Percentiles rank a stretch among this genome's conserved stretches.
Conservation (phyloP, 35 echinoderm and acorn worm genomes). For the Apostichopus californicus region DNA sequence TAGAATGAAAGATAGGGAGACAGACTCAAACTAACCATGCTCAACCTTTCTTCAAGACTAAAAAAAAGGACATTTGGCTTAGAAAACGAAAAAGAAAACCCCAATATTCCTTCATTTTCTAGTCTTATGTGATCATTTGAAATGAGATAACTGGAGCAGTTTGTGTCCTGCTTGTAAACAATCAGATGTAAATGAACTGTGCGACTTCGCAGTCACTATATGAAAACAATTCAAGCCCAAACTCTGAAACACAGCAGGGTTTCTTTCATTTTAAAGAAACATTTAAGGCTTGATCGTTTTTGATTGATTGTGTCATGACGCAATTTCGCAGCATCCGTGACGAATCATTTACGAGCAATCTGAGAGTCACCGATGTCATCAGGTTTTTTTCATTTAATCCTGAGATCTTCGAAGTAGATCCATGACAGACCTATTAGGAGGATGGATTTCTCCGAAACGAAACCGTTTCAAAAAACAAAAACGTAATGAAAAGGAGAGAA, state of each 20-base stretch:
- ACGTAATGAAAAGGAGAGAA: too few species aligned
- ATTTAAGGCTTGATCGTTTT: neutral
- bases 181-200: neutral
- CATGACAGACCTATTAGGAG: constrained; percentile 6
- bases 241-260: neutral
- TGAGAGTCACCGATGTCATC: neutral
- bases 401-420: neutral
- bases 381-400: neutral
- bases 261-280: neutral
- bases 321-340: constrained; percentile 17
- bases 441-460: neutral
- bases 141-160: neutral
- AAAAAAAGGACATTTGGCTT: too few species aligned
- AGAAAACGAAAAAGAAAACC: too few species aligned
- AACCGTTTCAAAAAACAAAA: too few species aligned
- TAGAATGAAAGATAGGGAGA: too few species aligned
- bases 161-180: neutral
- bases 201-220: neutral
- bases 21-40: too few species aligned
- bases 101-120: too few species aligned
- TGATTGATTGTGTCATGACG: constrained; percentile 8
- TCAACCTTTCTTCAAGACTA: too few species aligned
- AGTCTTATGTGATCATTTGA: neutral
- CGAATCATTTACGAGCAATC: constrained; percentile 5
- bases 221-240: constrained; percentile 10